Percentiles rank a stretch among this genome's conserved stretches.
Evolutionary conservation across 1,140 invertebrate species (phyloP).

Genomic region (Thaumetopoea pityocampa): DNA sequence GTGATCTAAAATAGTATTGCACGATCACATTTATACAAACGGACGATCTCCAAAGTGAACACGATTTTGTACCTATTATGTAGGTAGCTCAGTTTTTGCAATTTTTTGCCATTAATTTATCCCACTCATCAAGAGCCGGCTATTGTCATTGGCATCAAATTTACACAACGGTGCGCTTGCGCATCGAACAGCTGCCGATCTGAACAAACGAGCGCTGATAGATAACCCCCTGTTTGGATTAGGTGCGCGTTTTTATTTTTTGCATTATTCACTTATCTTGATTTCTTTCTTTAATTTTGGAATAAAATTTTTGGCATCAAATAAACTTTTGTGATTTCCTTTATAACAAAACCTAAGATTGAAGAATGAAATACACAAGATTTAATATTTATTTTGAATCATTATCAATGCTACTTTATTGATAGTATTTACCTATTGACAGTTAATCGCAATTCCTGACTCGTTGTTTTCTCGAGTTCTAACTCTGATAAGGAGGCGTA

Average conservation of each 20-base stretch:
- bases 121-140: conserved; percentile 38
- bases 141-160: conserved; percentile 45
- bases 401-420: too few species aligned
- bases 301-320: conserved; percentile 6
- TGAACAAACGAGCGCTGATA: conserved; percentile 42
- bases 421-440: too few species aligned
- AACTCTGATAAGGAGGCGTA: too few species aligned
- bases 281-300: conserved; percentile 3
- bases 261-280: conserved; percentile 17
- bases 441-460: too few species aligned
- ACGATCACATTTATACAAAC: background rate
- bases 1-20: background rate
- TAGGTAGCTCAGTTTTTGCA: conserved; percentile 8
- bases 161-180: conserved; percentile 38
- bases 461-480: too few species aligned
- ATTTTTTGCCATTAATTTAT: conserved; percentile 32
- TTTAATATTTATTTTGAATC: too few species aligned
- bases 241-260: conserved; percentile 25
- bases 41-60: background rate
- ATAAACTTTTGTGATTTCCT: background rate
- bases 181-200: conserved; percentile 44
- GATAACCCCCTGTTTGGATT: conserved; percentile 33
- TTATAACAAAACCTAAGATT: too few species aligned
- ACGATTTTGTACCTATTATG: conserved; percentile 1
- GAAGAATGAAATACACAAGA: too few species aligned